phyloP scores from a whole-genome alignment of 2,888 invertebrate genomes.

The Harpagoxenus sublaevis region DNA sequence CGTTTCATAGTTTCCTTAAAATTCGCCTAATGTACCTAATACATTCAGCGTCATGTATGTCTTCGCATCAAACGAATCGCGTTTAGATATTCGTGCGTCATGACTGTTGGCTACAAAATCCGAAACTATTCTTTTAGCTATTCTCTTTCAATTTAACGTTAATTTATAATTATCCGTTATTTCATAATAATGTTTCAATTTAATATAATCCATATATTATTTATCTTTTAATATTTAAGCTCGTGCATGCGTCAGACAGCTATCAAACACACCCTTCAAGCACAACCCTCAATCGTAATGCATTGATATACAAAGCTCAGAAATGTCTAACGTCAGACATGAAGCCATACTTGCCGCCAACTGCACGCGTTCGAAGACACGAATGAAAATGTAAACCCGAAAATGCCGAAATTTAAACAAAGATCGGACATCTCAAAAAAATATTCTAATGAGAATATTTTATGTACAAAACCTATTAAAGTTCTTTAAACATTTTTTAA shows the following conservation, averaged over 20 bases:
- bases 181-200: too few relatives aligned
- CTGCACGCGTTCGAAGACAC: background rate
- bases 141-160: background rate
- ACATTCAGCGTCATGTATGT: conserved; percentile 1
- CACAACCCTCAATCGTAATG: background rate
- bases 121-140: background rate
- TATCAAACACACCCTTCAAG: background rate
- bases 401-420: conserved; percentile 1
- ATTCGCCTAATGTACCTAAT: background rate
- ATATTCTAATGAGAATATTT: background rate
- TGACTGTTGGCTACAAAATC: background rate
- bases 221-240: background rate
- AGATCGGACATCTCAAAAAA: background rate
- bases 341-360: conserved; percentile 19
- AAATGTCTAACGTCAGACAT: background rate
- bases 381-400: conserved; percentile 11
- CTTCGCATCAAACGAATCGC: background rate
- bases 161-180: background rate
- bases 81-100: conserved; percentile 4
- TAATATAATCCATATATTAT: background rate
- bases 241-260: background rate
- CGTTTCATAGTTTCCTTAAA: background rate
- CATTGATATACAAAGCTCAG: background rate
- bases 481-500: background rate
- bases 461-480: conserved; percentile 3